Evolutionary conservation across 2,113 vertebrate genomes (phyloP), one percentile per base, ranked within the genome.

Genomic region (Sialia sialis): DNA sequence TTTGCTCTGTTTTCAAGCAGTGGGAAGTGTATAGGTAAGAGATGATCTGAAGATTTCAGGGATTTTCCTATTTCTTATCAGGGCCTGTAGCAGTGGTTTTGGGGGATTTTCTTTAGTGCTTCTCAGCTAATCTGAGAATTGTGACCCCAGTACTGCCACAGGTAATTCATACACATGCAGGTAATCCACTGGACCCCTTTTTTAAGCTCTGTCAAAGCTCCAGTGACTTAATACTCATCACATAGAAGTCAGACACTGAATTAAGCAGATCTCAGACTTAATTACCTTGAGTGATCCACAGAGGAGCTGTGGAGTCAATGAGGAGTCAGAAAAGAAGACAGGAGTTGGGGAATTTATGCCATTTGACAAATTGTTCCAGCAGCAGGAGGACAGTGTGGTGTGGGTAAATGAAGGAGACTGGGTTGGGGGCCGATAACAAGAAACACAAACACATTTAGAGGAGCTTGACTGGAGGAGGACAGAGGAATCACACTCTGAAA

Each of bases 291-390:
- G 52, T 43, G 78, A 87, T 90, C 82, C 66, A 67, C 58, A 64
- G 58, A 80, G 41, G 87, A 88, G 15, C 62, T 86, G 43, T 63
- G n/a, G 49, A 92, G 41, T 90, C 75, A 68, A 2, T 59, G 70
- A 64, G 63, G 51, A 92, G 66, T 49, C 34, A 78, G 52, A 72
- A 86, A 68, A 38, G 67, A 63, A 88, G 89, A 54, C 79, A 88
- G 86, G 63, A 60, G n/a, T 9, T 73, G 44, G 67, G 79, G 69
- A 91, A 62, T 85, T 76, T 55, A 43, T 0, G 0, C 63, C 36
- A n/a, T n/a, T 59, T 69, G 62, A 90, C 59, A 86, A 66, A 70
- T 64, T 80, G 63, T 95, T 88, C 72, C 63, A 86, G 59, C 59
- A 88, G 39, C 86, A 69, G 76, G 60, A 66, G 77, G 58, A 49